Conservation (phyloP, 2,113 vertebrate genomes). For the Phaethornis superciliosus region DNA sequence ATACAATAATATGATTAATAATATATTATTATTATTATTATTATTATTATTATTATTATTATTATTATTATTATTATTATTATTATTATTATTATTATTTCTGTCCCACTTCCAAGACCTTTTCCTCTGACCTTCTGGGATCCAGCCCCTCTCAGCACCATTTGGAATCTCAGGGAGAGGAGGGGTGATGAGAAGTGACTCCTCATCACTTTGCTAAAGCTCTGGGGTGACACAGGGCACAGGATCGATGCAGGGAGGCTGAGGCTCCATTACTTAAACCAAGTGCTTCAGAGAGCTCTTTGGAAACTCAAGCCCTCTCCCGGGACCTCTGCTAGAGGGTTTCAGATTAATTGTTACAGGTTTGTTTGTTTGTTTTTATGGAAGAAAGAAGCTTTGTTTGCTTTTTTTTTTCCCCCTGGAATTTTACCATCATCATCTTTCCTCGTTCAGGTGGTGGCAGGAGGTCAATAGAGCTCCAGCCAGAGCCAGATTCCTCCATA, state of each 20-base stretch:
- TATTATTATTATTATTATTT: background rate
- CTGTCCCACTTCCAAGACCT: background rate
- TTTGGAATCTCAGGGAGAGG: background rate
- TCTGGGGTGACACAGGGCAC: background rate
- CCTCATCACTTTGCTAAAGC: background rate
- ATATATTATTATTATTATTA: no score
- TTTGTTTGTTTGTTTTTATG: conserved; percentile 11
- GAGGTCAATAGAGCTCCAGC: conserved; percentile 35
- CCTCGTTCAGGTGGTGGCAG: conserved; percentile 54
- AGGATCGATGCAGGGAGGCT: background rate
- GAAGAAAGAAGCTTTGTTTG: conserved; percentile 36
- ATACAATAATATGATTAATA: no score
- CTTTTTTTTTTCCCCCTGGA: background rate
- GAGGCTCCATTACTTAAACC: background rate
- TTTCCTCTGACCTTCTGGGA: background rate
- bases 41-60: no score
- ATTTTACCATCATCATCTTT: conserved; percentile 41
- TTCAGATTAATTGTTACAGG: conserved; percentile 25
- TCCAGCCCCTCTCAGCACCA: background rate
- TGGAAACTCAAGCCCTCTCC: background rate
- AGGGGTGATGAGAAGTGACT: background rate
- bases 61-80: no score
- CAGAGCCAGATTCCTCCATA: background rate
- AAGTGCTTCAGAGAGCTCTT: background rate
- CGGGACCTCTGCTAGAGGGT: background rate